phyloP scores from a whole-genome alignment of 2,888 invertebrate genomes.

The Sialis lutaria region DNA sequence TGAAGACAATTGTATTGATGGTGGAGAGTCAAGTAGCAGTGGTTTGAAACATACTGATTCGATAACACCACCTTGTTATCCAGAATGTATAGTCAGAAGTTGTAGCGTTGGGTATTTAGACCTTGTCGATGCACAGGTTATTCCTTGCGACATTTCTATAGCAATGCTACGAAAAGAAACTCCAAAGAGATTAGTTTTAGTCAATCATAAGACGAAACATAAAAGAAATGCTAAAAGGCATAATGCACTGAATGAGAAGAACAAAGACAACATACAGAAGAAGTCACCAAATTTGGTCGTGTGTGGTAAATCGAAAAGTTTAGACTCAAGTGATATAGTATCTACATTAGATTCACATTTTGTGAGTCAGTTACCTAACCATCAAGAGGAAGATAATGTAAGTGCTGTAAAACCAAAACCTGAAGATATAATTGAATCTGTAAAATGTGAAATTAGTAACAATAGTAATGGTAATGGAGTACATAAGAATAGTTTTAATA shows the following conservation, averaged over 20 bases:
- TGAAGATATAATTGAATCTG: too few relatives aligned
- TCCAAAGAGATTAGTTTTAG: slow-evolving; percentile 58
- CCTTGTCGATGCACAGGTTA: slow-evolving; percentile 56
- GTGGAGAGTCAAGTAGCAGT: slow-evolving; percentile 9
- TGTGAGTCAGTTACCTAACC: slow-evolving; percentile 13
- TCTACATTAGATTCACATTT: slow-evolving; percentile 24
- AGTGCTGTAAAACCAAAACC: too few relatives aligned
- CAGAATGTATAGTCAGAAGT: slow-evolving; percentile 62
- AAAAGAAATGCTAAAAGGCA: slow-evolving; percentile 21
- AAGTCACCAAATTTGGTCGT: slow-evolving; percentile 39
- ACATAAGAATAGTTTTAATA: too few relatives aligned
- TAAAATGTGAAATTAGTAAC: too few relatives aligned
- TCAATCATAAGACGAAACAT: slow-evolving; percentile 41
- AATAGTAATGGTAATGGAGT: too few relatives aligned
- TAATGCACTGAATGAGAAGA: slow-evolving; percentile 13
- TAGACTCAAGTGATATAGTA: slow-evolving; percentile 70
- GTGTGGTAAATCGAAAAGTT: slow-evolving; percentile 65
- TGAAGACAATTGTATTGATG: slow-evolving; percentile 37
- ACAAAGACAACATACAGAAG: slow-evolving; percentile 15
- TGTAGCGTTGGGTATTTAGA: slow-evolving; percentile 82
- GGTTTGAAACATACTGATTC: slow-evolving; percentile 31
- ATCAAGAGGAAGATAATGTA: slow-evolving; percentile 14
- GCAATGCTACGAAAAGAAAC: slow-evolving; percentile 56
- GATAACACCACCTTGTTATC: slow-evolving; percentile 36
- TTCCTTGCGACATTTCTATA: slow-evolving; percentile 56